phyloP scores from a whole-genome alignment of 2,797 vertebrate genomes.

The Acropternis orthonyx region DNA sequence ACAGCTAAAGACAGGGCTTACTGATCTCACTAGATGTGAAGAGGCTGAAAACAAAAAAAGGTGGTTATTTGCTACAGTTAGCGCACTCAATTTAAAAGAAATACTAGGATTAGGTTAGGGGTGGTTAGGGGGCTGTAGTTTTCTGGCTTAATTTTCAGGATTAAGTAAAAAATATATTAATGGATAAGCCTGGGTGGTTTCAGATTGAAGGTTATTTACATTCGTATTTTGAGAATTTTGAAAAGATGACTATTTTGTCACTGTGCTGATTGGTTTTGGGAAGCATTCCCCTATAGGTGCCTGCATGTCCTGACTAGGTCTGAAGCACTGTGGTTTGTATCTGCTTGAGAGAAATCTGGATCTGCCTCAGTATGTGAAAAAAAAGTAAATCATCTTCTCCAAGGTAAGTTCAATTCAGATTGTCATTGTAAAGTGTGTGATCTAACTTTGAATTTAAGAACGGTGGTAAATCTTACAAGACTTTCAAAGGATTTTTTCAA shows the following conservation, averaged over 20 bases:
- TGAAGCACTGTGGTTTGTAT: neutral
- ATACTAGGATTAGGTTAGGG: neutral
- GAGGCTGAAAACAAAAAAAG: neutral
- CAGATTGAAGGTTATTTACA: neutral
- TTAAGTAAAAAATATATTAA: neutral
- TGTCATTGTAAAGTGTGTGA: neutral
- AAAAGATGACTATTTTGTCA: neutral
- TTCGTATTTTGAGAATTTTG: neutral
- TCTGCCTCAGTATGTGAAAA: neutral
- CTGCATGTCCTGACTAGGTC: neutral
- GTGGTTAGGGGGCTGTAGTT: neutral
- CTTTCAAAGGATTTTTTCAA: neutral
- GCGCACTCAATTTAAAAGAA: neutral
- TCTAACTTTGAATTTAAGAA: neutral
- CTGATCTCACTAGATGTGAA: neutral
- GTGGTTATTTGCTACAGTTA: neutral
- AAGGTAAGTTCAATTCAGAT: neutral
- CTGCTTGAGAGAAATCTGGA: neutral
- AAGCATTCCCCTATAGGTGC: neutral
- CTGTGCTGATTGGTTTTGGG: neutral
- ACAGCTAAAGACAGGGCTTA: neutral
- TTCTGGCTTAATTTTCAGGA: neutral
- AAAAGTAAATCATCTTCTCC: neutral
- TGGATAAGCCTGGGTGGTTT: neutral
- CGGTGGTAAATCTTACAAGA: accelerated